Base-by-base conservation (phyloP, 2,888 invertebrate species). In the Orthosia gothica region DNA sequence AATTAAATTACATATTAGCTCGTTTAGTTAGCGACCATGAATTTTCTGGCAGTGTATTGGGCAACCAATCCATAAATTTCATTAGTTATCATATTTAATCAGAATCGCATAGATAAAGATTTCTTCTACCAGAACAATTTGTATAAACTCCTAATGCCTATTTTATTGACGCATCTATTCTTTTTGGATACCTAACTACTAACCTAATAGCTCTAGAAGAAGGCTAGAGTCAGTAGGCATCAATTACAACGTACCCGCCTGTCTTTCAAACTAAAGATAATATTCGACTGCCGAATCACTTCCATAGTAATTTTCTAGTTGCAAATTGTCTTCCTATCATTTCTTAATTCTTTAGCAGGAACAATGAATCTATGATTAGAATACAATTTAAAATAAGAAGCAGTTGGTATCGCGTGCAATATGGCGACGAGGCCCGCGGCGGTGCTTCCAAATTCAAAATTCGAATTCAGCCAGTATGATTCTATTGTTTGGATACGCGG, bases 321-420 rank as follows among this genome's bases (percentile, higher is more conserved):
- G 70, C 63, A 49, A 76, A 73, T 81, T 59, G 69, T 63, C 69
- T 70, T 45, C 20, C 3, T n/a, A 79, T 70, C 26, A 69, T 69
- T 75, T 71, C 50, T 70, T 74, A 70, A 73, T 68, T 73, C 57
- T 74, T 70, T 76, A 61, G 32, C n/a, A 54, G 61, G 65, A 79
- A 79, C 50, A 70, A 58, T 52, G 61, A 70, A 73, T 70, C 45
- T 66, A 70, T 68, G 52, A 74, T 86, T 78, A 68, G 5, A 77
- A 84, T 74, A 80, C 81, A 76, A 72, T 78, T 70, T 69, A 12
- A 47, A n/a, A 85, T 89, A 89, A 89, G 89, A 81, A 72, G 87
- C 85, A 79, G 85, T 84, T 72, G 16, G 61, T 86, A 90, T 95
- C 89, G 93, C 95, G 94, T 95, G 95, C 94, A 85, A 91, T 95